A percentile compares a stretch with the other conserved stretches of the same genome.
Conservation (phyloP, 2,888 invertebrate species). For the Eupeodes luniger region DNA sequence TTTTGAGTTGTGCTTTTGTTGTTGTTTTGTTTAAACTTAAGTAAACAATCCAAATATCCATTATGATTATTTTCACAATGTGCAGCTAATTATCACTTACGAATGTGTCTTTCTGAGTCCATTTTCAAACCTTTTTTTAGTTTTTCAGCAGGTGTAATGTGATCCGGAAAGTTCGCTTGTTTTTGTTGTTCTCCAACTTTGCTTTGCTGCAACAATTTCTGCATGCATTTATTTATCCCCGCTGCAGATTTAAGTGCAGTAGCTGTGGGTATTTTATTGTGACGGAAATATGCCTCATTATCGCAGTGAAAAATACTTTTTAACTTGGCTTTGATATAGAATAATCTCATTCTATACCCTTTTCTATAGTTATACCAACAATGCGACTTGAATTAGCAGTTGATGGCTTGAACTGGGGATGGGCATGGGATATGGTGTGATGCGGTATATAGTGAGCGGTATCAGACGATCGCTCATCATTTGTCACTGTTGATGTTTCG, state of each 20-base stretch:
- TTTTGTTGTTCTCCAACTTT: not conserved
- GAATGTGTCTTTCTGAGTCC: constrained; percentile 28
- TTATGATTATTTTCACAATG: constrained; percentile 72
- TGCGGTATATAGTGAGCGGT: constrained; percentile 10
- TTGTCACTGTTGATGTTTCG: constrained; percentile 65
- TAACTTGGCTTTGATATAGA: constrained; percentile 66
- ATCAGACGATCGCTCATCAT: constrained; percentile 73
- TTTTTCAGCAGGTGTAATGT: constrained; percentile 58
- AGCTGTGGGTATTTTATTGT: constrained; percentile 58
- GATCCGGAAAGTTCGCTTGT: constrained; percentile 63
- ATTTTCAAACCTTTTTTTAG: not conserved
- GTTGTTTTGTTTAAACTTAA: not conserved
- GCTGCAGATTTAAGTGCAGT: constrained; percentile 58
- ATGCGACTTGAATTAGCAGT: not conserved
- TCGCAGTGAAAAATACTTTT: constrained; percentile 71
- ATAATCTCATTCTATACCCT: constrained; percentile 25
- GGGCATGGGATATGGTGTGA: no score
- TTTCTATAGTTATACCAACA: not conserved
- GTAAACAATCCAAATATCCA: constrained; percentile 41
- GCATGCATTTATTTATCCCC: not conserved
- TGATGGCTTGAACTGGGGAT: constrained; percentile 18
- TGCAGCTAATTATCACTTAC: constrained; percentile 71
- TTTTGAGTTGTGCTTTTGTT: constrained; percentile 3
- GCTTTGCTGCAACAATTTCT: constrained; percentile 4
- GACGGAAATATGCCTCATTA: constrained; percentile 71